Evolutionary conservation across 2,113 vertebrate genomes (phyloP).

Genomic region (Pristiophorus japonicus): DNA sequence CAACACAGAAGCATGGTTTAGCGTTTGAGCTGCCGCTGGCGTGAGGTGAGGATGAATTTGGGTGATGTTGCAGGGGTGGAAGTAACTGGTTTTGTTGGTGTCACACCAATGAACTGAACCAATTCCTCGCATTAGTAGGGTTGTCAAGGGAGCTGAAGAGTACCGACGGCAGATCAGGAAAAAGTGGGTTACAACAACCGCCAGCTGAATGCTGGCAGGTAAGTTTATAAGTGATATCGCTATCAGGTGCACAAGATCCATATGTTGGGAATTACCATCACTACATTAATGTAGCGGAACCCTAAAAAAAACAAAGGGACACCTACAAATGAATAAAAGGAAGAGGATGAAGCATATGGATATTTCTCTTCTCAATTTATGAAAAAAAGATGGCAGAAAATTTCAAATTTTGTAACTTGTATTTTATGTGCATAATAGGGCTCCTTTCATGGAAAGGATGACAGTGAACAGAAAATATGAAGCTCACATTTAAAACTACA

Average conservation of each 20-base stretch:
- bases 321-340: neutral
- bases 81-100: neutral
- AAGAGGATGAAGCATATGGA: neutral
- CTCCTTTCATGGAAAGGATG: conserved; percentile 36
- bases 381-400: neutral
- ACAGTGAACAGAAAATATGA: conserved; percentile 12
- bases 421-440: conserved; percentile 22
- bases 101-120: neutral
- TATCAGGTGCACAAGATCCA: neutral
- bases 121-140: too few relatives aligned
- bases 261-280: neutral
- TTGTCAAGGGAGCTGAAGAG: neutral
- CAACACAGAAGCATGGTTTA: neutral
- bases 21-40: neutral
- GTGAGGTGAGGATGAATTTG: neutral
- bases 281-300: neutral
- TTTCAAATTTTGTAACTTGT: neutral
- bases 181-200: neutral
- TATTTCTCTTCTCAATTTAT: neutral
- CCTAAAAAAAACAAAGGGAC: neutral
- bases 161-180: neutral
- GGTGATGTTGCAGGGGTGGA: neutral
- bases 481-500: conserved; percentile 3
- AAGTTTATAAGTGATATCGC: neutral
- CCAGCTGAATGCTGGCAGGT: neutral